Evolutionary conservation across 2,797 vertebrate species (phyloP).

Genomic region (Antrozous pallidus): DNA sequence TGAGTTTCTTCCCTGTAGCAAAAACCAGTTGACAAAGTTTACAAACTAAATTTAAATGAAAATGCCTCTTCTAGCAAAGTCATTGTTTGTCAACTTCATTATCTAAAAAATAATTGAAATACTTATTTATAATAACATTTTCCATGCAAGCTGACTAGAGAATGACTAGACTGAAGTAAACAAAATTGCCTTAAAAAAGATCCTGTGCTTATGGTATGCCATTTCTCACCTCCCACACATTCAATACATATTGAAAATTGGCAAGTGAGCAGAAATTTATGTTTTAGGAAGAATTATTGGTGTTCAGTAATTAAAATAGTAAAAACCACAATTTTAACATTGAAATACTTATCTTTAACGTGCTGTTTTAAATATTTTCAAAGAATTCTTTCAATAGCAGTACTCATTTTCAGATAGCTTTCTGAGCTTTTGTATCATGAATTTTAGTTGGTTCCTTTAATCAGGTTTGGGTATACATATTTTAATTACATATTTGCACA

Average conservation of each 20-base stretch:
- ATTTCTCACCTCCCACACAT: background rate
- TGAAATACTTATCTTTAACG: background rate
- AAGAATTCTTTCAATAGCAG: background rate
- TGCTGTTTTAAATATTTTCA: background rate
- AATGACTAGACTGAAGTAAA: background rate
- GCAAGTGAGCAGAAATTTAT: background rate
- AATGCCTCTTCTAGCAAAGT: background rate
- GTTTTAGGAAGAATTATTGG: background rate
- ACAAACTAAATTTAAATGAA: background rate
- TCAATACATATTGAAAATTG: background rate
- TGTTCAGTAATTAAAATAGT: too few relatives aligned
- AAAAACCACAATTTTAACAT: background rate
- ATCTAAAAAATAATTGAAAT: slow-evolving; percentile 28
- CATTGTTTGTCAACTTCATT: background rate
- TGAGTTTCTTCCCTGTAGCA: background rate
- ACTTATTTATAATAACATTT: background rate
- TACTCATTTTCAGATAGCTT: background rate
- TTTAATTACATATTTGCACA: background rate
- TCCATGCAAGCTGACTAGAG: background rate
- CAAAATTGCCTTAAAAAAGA: background rate
- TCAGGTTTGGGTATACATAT: background rate
- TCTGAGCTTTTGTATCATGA: background rate
- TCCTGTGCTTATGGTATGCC: background rate
- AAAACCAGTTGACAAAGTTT: background rate
- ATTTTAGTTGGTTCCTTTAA: background rate